phyloP scores from a whole-genome alignment of 2,797 vertebrate genomes.

The Triplophysa yarkandensis region DNA sequence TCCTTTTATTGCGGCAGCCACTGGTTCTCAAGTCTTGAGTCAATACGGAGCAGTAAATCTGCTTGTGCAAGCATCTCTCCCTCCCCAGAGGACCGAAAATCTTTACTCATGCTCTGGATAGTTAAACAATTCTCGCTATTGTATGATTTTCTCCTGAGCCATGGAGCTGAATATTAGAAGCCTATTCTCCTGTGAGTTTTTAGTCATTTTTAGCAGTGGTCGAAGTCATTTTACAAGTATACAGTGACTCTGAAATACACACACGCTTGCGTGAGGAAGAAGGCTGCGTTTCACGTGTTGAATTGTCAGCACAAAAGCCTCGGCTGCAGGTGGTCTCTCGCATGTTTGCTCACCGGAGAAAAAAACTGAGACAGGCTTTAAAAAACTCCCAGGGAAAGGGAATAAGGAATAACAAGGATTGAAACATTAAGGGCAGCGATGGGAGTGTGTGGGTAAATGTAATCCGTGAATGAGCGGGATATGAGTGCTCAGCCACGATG shows the following conservation, averaged over 20 bases:
- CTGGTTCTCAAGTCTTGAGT: constrained; percentile 70
- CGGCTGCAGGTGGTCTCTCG: constrained; percentile 46
- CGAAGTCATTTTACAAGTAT: constrained; percentile 48
- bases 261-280: background rate
- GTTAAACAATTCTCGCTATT: constrained; percentile 72
- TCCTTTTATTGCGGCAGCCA: constrained; percentile 56
- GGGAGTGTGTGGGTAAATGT: constrained; percentile 27
- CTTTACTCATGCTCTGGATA: constrained; percentile 63
- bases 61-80: constrained; percentile 73
- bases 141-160: constrained; percentile 57
- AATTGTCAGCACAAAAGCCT: constrained; percentile 42
- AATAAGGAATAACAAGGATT: constrained; percentile 31
- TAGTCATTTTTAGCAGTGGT: constrained; percentile 43
- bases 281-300: constrained; percentile 24
- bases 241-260: constrained; percentile 17
- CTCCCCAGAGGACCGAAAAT: constrained; percentile 60
- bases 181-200: constrained; percentile 46
- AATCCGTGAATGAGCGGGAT: constrained; percentile 35
- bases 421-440: constrained; percentile 29
- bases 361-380: constrained; percentile 3
- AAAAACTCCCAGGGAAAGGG: constrained; percentile 17
- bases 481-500: constrained; percentile 26
- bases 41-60: constrained; percentile 75
- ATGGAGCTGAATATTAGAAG: constrained; percentile 56
- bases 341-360: constrained; percentile 29